phyloP scores from a whole-genome alignment of 2,113 vertebrate species.

The Fulica atra region DNA sequence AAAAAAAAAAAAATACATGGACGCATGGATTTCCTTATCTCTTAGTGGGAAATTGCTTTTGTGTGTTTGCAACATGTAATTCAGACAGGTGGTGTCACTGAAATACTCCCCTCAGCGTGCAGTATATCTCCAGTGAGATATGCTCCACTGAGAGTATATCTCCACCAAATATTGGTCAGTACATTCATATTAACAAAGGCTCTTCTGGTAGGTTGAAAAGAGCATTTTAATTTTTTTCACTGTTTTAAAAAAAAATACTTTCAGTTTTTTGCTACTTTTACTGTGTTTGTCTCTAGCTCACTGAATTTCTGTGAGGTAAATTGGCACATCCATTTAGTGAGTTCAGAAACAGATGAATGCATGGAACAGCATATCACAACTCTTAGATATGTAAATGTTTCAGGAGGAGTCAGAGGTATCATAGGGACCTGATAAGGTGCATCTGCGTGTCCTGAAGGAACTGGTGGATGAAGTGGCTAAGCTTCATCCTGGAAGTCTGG shows the following conservation, averaged over 20 bases:
- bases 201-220: background rate
- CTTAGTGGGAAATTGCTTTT: background rate
- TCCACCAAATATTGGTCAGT: background rate
- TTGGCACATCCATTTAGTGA: background rate
- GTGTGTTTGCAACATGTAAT: background rate
- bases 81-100: background rate
- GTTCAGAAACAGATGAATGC: background rate
- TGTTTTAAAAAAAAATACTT: background rate
- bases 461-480: no score
- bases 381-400: background rate
- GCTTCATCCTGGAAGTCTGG: no score
- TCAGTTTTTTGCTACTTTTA: background rate
- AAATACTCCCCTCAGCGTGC: background rate
- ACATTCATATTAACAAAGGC: background rate
- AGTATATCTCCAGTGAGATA: background rate
- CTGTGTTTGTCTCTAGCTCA: background rate
- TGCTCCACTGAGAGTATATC: no score
- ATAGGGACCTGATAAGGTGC: background rate
- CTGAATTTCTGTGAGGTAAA: background rate
- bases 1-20: background rate
- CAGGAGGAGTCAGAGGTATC: background rate
- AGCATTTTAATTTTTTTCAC: background rate
- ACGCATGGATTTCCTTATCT: background rate
- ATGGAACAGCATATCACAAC: background rate
- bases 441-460: no score